These are phyloP conservation scores for Zaprionus capensis DNA, from an alignment of 1,140 invertebrate species.

Conservation along the genomic window DNA sequence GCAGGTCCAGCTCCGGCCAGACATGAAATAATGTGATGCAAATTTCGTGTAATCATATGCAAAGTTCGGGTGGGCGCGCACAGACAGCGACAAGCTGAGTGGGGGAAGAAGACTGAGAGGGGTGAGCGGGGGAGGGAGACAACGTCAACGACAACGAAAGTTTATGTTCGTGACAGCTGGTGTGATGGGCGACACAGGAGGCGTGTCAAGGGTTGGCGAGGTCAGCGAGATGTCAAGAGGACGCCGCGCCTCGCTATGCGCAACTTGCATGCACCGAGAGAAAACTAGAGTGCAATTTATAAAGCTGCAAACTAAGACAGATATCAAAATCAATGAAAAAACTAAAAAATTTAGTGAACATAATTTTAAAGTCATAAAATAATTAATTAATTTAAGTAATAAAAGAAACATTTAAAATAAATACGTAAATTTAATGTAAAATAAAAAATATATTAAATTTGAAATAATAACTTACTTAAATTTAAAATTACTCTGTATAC, in stretches of 20 bases:
- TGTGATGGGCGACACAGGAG: conserved; percentile 30
- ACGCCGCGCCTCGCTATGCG: conserved; percentile 1
- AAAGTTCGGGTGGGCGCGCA: conserved; percentile 54
- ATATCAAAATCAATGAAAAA: too few relatives aligned
- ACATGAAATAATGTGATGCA: conserved; percentile 75
- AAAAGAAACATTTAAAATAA: background rate
- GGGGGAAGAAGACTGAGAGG: background rate
- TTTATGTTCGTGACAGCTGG: conserved; percentile 64
- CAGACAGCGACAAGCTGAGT: conserved; percentile 29
- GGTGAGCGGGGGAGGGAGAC: background rate
- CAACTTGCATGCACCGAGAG: conserved; percentile 22
- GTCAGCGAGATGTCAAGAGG: conserved; percentile 68
- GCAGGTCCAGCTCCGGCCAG: conserved; percentile 25
- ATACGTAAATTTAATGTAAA: background rate
- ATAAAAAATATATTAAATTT: background rate
- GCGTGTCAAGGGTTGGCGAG: conserved; percentile 70
- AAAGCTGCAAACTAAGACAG: background rate
- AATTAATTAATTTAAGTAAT: too few relatives aligned
- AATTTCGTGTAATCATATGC: conserved; percentile 80
- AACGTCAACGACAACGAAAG: conserved; percentile 47
- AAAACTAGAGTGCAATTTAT: background rate
- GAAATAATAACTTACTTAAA: background rate
- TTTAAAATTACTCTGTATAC: background rate
- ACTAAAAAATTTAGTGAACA: background rate
- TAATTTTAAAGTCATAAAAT: background rate